Evolutionary conservation across 1,140 invertebrate genomes (phyloP).

Genomic region (Philopotamus ludificatus): DNA sequence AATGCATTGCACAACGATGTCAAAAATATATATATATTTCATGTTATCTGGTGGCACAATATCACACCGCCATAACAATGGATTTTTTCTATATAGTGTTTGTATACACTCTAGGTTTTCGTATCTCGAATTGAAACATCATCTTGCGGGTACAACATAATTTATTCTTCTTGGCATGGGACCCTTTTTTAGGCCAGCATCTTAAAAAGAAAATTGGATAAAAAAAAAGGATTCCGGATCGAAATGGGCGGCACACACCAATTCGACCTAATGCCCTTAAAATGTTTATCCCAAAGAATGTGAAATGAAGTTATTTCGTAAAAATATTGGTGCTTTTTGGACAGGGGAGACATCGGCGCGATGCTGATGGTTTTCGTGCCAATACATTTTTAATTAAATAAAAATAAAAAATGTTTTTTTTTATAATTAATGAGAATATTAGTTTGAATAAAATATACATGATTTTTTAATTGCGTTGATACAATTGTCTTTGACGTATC

Average conservation of each 20-base stretch:
- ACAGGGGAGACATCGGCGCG: too few relatives aligned
- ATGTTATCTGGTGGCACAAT: too few relatives aligned
- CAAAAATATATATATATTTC: too few relatives aligned
- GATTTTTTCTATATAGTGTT: too few relatives aligned
- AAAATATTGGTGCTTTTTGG: not conserved
- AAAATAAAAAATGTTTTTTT: too few relatives aligned
- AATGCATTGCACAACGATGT: too few relatives aligned
- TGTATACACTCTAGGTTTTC: constrained; percentile 28
- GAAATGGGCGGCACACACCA: constrained; percentile 27
- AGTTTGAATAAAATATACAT: too few relatives aligned
- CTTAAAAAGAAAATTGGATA: constrained; percentile 22
- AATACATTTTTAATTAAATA: too few relatives aligned
- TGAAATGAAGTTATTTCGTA: constrained; percentile 40
- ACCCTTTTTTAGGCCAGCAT: constrained; percentile 32
- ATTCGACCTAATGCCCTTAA: constrained; percentile 33
- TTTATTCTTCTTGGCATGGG: constrained; percentile 32
- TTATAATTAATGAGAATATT: too few relatives aligned
- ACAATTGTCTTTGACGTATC: too few relatives aligned
- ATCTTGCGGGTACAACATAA: constrained; percentile 33
- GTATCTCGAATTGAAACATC: constrained; percentile 36
- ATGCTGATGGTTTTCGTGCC: not conserved
- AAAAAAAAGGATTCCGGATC: constrained; percentile 27
- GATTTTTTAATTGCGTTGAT: too few relatives aligned
- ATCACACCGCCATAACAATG: too few relatives aligned
- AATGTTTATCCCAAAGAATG: constrained; percentile 36